Evolutionary conservation across 2,113 vertebrate genomes (phyloP), one percentile per base, ranked within the genome.

Genomic region (Spea bombifrons): DNA sequence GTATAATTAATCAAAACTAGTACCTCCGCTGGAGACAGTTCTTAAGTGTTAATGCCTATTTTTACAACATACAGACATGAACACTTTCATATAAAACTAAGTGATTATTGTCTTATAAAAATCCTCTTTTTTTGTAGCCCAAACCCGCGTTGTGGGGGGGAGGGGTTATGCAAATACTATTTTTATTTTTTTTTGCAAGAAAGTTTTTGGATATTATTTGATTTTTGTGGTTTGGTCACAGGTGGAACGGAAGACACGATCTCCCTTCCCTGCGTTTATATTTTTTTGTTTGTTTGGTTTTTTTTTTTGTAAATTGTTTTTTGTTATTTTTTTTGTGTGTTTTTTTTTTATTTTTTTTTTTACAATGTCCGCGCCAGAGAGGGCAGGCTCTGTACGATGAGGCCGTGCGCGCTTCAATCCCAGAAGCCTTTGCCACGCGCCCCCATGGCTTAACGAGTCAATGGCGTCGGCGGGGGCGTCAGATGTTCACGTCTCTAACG

Each of bases 401-500:
- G 63, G 15, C 45, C 45, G 15, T 45, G 50, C 65, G 73, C 66
- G 52, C 57, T 71, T 50, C 61, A 53, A 74, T 69, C 70, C 43
- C 68, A 50, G 50, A 66, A 76, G 15, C 5, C 10, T n/a, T 85
- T 7, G 81, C 83, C 86, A 85, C 80, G 87, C 85, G 86, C 82
- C 75, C 83, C 73, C 66, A 84, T 66, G 76, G 76, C 81, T 15
- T 63, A 65, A 67, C 3, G n/a, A 43, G 69, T 71, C 17, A 10
- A 50, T 30, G 69, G 53, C 13, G 16, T 48, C 13, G 4, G 55
- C 10, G 7, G 75, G 69, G 82, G 83, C 65, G 81, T 98, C 94
- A 99, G 87, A 99, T 95, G 92, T 96, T 96, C 88, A 99, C 92
- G 50, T 99, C 97, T 83, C 96, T 88, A 85, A 99, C 97, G 4